A percentile compares a stretch with the other conserved stretches of the same genome.
Evolutionary conservation across 2,113 vertebrate species (phyloP).

Genomic region (Cochlearius cochlearius): DNA sequence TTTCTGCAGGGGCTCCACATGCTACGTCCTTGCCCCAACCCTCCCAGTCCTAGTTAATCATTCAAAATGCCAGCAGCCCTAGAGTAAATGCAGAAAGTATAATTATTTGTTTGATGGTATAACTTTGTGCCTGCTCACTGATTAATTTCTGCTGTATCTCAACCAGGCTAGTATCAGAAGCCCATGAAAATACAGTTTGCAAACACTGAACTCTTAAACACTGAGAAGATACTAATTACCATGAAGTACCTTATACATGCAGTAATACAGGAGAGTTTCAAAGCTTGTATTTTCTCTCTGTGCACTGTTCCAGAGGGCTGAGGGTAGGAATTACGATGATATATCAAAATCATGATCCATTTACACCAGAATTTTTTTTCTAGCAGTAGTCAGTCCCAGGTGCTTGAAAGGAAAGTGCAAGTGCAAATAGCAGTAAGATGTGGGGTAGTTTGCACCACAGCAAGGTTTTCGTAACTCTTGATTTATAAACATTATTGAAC

Average conservation of each 20-base stretch:
- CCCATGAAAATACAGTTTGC: background rate
- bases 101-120: background rate
- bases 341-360: background rate
- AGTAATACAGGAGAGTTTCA: background rate
- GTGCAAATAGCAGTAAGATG: background rate
- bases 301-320: background rate
- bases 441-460: background rate
- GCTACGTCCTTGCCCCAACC: background rate
- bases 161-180: background rate
- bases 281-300: background rate
- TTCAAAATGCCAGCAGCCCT: background rate
- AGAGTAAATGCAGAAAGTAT: background rate
- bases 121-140: background rate
- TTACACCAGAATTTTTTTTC: background rate
- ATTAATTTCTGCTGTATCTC: background rate
- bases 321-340: background rate
- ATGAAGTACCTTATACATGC: background rate
- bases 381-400: background rate
- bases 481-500: background rate
- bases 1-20: background rate
- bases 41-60: conserved; percentile 18
- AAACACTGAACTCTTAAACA: background rate
- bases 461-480: background rate
- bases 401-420: background rate
- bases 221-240: background rate